phyloP scores from a whole-genome alignment of 1,140 invertebrate genomes.

The Ganaspis sp. region DNA sequence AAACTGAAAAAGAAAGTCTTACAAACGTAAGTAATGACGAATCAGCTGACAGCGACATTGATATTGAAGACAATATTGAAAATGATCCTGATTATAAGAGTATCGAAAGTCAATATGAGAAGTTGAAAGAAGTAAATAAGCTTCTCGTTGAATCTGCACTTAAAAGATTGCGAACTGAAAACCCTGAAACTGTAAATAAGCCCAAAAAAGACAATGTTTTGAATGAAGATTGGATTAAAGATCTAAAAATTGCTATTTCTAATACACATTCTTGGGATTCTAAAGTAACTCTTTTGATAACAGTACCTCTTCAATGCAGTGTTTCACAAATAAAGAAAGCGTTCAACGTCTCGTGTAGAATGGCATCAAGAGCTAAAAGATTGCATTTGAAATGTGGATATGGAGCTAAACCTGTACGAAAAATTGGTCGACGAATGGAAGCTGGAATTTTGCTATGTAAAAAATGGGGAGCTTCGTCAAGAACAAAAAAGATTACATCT shows the following conservation, averaged over 20 bases:
- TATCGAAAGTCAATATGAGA: not conserved
- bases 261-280: not conserved
- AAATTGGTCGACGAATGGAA: not conserved
- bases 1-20: too few relatives aligned
- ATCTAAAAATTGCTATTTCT: not conserved
- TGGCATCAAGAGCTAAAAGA: not conserved
- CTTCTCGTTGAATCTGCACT: not conserved
- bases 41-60: not conserved
- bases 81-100: not conserved
- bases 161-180: not conserved
- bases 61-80: not conserved
- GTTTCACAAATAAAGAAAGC: not conserved
- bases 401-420: not conserved
- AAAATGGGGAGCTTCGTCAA: slow-evolving; percentile 17
- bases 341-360: not conserved
- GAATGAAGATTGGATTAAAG: not conserved
- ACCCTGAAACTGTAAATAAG: not conserved
- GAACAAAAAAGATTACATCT: slow-evolving; percentile 21
- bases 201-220: not conserved
- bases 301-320: not conserved
- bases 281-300: not conserved
- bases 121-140: not conserved
- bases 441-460: not conserved
- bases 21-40: too few relatives aligned
- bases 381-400: not conserved